phyloP scores from a whole-genome alignment of 2,888 invertebrate species.

The Tipula unca region DNA sequence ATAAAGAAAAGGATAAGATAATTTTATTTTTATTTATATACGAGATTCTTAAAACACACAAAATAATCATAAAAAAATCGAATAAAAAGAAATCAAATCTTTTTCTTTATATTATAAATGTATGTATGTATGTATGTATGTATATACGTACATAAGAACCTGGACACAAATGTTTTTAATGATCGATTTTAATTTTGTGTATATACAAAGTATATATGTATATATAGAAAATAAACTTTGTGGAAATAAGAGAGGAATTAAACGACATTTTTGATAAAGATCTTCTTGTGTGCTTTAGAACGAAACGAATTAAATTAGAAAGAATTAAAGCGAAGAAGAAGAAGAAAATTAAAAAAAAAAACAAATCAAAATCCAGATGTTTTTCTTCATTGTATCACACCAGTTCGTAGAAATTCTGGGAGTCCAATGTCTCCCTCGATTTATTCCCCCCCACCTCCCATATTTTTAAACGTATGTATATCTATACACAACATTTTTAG shows the following conservation, averaged over 20 bases:
- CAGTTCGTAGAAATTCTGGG: background rate
- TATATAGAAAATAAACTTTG: background rate
- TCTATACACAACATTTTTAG: background rate
- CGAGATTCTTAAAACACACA: background rate
- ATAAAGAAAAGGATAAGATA: background rate
- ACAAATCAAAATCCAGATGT: conserved; percentile 8
- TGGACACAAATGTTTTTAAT: background rate
- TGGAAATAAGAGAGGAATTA: conserved; percentile 8
- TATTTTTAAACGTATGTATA: background rate
- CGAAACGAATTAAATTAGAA: background rate
- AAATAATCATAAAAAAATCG: conserved; percentile 3
- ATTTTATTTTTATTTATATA: conserved; percentile 3
- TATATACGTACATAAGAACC: background rate
- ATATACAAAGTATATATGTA: background rate
- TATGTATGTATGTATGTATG: too few relatives aligned
- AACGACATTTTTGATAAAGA: background rate
- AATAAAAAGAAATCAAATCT: background rate
- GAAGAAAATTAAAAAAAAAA: background rate
- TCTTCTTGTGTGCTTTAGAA: background rate
- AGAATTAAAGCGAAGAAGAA: background rate
- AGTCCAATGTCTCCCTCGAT: background rate
- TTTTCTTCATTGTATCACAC: background rate
- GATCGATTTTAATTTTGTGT: conserved; percentile 14
- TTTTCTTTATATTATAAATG: background rate
- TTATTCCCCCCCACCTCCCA: background rate